These are phyloP conservation scores for Antigone vipio DNA, from an alignment of 2,113 vertebrate species.

Conservation along the genomic window DNA sequence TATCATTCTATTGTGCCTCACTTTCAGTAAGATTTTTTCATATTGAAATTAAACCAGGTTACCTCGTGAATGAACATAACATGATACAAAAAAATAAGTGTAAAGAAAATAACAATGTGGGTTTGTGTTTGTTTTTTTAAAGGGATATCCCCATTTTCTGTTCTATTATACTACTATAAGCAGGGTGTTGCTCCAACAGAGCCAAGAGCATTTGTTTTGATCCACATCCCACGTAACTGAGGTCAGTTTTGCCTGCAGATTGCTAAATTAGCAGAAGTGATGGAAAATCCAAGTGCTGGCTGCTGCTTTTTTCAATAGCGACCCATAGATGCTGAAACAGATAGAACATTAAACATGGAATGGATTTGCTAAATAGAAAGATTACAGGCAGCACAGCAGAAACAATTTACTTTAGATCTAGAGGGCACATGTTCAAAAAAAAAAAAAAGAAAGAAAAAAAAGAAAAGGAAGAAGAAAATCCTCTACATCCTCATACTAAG, in stretches of 20 bases:
- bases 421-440: not conserved
- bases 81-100: not conserved
- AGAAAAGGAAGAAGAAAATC: not conserved
- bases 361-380: not conserved
- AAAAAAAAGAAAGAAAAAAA: not conserved
- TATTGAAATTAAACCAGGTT: not conserved
- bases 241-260: not conserved
- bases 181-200: not conserved
- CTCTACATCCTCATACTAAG: not conserved
- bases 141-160: not conserved
- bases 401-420: not conserved
- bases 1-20: not conserved
- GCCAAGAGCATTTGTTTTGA: not conserved
- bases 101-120: not conserved
- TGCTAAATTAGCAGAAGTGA: not conserved
- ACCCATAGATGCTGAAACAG: not conserved
- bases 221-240: not conserved
- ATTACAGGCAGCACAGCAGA: not conserved
- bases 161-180: accelerated
- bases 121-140: accelerated
- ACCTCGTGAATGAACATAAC: not conserved
- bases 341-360: not conserved
- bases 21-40: not conserved
- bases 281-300: not conserved
- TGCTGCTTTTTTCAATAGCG: not conserved